A percentile compares a stretch with the other conserved stretches of the same genome.
Conservation (phyloP, 2,888 invertebrate species). For the Invenusta paracnida region DNA sequence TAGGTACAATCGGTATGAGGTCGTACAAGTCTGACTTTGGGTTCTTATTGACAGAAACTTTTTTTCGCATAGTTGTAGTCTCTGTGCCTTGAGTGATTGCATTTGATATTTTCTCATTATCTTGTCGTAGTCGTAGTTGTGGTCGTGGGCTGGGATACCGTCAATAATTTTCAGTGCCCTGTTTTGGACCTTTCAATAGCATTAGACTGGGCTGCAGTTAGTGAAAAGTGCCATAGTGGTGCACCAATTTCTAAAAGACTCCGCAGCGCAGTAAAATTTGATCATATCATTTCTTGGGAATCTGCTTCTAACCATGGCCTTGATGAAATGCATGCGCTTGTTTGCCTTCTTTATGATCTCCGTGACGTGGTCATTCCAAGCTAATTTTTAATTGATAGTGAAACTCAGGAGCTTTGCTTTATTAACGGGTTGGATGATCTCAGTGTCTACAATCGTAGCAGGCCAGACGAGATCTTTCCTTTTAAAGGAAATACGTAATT, state of each 20-base stretch:
- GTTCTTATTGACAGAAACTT: not conserved
- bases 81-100: not conserved
- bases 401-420: slow-evolving; percentile 5
- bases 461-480: slow-evolving; percentile 19
- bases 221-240: slow-evolving; percentile 8
- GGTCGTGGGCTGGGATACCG: not conserved
- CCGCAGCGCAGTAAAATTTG: not conserved
- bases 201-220: slow-evolving; percentile 1
- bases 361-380: slow-evolving; percentile 21
- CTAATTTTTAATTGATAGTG: slow-evolving; percentile 15
- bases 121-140: not conserved
- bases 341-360: slow-evolving; percentile 23
- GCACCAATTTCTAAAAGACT: slow-evolving; percentile 11
- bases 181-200: slow-evolving; percentile 16
- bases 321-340: slow-evolving; percentile 22
- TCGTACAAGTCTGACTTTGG: not conserved
- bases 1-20: not conserved
- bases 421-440: slow-evolving; percentile 24
- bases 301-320: slow-evolving; percentile 17
- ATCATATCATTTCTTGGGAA: slow-evolving; percentile 5
- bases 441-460: slow-evolving; percentile 1
- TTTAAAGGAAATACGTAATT: slow-evolving; percentile 11
- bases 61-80: not conserved
- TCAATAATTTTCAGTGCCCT: slow-evolving; percentile 14
- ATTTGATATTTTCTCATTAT: not conserved